A percentile compares a stretch with the other conserved stretches of the same genome.
Conservation (phyloP, 2,113 vertebrate species). For the Promerops cafer region DNA sequence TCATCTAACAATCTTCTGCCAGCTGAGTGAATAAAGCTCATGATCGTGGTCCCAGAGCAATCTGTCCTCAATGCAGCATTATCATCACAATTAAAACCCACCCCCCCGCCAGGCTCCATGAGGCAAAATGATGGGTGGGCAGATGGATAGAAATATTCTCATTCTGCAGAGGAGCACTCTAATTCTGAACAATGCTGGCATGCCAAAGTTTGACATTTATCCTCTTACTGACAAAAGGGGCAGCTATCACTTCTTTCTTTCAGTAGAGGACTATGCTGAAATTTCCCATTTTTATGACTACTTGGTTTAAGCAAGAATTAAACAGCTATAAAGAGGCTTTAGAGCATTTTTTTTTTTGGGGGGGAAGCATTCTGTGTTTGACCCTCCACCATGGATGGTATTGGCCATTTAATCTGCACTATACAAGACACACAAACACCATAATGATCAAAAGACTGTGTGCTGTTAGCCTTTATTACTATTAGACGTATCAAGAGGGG, state of each 20-base stretch:
- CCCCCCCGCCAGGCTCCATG: neutral
- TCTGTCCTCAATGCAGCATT: neutral
- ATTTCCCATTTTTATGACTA: neutral
- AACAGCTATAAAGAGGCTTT: neutral
- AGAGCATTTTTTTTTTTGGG: neutral
- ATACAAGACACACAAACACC: neutral
- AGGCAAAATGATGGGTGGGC: neutral
- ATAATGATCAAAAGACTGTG: neutral
- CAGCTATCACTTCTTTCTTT: neutral
- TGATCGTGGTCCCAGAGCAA: neutral
- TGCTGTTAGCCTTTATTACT: neutral
- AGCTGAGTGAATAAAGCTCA: neutral
- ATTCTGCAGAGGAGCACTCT: neutral
- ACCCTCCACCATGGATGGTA: neutral
- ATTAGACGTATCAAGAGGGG: neutral
- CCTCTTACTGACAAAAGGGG: neutral
- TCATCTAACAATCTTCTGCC: neutral
- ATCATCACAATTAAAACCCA: neutral
- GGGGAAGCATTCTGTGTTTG: neutral
- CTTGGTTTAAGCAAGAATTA: neutral
- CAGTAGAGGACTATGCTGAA: neutral
- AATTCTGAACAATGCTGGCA: neutral
- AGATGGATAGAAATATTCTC: neutral
- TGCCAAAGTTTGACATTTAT: neutral
- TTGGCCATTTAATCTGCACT: neutral